Conservation (phyloP, 2,888 invertebrate genomes). For the Phalera bucephala region DNA sequence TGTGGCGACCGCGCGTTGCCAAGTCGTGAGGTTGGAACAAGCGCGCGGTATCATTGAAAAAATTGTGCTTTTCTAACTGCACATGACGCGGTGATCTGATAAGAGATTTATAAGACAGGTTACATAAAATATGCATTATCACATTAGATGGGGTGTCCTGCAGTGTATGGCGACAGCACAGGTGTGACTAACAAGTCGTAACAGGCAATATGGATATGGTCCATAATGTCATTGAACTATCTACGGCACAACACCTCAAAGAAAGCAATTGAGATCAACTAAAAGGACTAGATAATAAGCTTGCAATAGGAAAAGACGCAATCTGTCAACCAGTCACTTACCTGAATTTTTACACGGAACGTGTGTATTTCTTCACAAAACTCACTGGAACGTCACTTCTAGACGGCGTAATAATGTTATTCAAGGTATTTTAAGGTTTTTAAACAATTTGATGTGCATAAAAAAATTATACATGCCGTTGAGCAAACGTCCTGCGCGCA, state of each 20-base stretch:
- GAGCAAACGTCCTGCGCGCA: constrained; percentile 75
- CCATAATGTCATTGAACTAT: constrained; percentile 21
- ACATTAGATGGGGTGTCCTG: constrained; percentile 23
- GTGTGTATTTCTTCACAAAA: constrained; percentile 62
- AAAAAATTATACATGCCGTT: constrained; percentile 79
- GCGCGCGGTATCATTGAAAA: constrained; percentile 65
- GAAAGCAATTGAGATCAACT: constrained; percentile 53
- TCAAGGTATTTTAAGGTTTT: constrained; percentile 80
- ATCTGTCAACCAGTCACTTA: constrained; percentile 77
- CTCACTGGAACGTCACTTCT: constrained; percentile 73
- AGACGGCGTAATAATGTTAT: constrained; percentile 56
- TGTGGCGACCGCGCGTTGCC: constrained; percentile 61
- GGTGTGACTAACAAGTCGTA: constrained; percentile 35
- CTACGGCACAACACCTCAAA: constrained; percentile 26
- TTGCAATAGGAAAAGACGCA: constrained; percentile 74
- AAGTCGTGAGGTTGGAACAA: constrained; percentile 57
- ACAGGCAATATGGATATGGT: constrained; percentile 46
- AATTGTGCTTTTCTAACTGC: constrained; percentile 56
- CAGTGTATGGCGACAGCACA: constrained; percentile 51
- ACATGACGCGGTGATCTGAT: constrained; percentile 47
- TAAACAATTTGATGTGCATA: constrained; percentile 77
- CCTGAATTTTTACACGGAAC: constrained; percentile 74
- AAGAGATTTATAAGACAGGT: constrained; percentile 39
- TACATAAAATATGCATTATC: constrained; percentile 31
- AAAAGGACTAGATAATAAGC: constrained; percentile 56